Base-by-base conservation (phyloP, 2,113 vertebrate genomes). In the Catharus minimus region DNA sequence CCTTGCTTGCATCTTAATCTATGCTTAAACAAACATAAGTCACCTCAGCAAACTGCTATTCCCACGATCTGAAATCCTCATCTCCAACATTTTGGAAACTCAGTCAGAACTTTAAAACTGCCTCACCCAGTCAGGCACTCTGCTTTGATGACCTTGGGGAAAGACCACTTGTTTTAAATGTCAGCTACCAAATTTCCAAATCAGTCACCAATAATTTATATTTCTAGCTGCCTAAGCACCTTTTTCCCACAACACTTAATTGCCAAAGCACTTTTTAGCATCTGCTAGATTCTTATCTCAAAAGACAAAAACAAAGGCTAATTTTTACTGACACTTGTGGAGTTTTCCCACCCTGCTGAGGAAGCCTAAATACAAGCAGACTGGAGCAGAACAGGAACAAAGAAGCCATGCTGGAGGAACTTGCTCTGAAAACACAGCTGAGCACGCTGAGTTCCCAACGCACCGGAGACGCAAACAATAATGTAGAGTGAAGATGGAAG, bases 381-480 rank as follows among this genome's bases (percentile, higher is more conserved):
- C 49, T 89, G 81, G 71, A 92, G n/a, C 71, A 95, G 78, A 89
- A 73, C 44, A 76, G 89, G 81, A 92, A 89, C 84, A 94, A 95
- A 92, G 86, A 61, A 85, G 52, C 52, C 30, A 1, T 41, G 62
- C 87, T 86, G 69, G 68, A 89, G 60, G 53, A 89, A 75, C 93
- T 93, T 58, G 61, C 65, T 93, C 73, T 90, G 49, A 95, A 94
- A 93, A 82, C 79, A 91, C 90, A 93, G 89, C 89, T 95, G 90
- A 90, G 52, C 72, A 36, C 30, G 62, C 92, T 0, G 26, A 85
- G 65, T 27, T 89, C 61, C 66, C 43, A 74, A 67, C 0, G 0
- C 71, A 82, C 81, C 1, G 0, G 89, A 89, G 86, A 89, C 1
- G 0, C 47, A 94, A 75, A 95, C 81, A 88, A 69, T 82, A 82